phyloP scores from a whole-genome alignment of 2,888 invertebrate genomes.

The Lamellibrachia satsuma region DNA sequence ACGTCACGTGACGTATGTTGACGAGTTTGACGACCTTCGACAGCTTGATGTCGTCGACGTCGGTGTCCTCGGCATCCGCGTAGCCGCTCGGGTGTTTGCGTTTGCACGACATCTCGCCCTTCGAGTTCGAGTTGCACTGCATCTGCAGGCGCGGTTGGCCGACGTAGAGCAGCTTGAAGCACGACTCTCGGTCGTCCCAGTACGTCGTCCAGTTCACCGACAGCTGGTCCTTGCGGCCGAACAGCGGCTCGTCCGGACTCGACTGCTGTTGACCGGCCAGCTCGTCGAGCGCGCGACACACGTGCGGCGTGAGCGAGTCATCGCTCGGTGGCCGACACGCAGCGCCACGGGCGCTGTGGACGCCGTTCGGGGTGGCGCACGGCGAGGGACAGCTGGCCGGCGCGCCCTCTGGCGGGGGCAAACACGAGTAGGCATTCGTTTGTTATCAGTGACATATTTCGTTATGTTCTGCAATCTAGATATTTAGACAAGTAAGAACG shows the following conservation, averaged over 20 bases:
- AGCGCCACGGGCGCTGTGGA: neutral
- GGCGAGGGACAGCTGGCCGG: neutral
- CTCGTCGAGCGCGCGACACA: constrained; percentile 12
- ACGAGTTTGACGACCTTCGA: neutral
- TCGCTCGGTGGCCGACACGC: neutral
- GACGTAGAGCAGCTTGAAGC: neutral
- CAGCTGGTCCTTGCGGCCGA: neutral
- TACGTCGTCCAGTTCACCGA: neutral
- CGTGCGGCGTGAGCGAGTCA: neutral
- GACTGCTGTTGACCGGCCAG: neutral
- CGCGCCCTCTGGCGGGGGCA: neutral
- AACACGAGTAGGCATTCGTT: neutral
- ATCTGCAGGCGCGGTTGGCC: neutral
- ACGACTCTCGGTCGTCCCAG: neutral
- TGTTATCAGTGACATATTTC: neutral
- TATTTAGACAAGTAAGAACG: no score
- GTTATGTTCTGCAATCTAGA: no score
- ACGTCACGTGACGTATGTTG: constrained; percentile 11
- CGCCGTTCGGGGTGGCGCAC: neutral
- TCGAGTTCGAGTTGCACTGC: neutral
- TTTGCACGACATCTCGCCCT: neutral
- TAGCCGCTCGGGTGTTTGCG: neutral
- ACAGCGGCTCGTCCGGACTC: neutral
- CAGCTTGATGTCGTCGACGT: constrained; percentile 12
- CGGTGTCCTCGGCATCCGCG: neutral